These are phyloP conservation scores for Xiphophorus maculatus DNA, from an alignment of 2,113 vertebrate genomes.

Conservation along the genomic window DNA sequence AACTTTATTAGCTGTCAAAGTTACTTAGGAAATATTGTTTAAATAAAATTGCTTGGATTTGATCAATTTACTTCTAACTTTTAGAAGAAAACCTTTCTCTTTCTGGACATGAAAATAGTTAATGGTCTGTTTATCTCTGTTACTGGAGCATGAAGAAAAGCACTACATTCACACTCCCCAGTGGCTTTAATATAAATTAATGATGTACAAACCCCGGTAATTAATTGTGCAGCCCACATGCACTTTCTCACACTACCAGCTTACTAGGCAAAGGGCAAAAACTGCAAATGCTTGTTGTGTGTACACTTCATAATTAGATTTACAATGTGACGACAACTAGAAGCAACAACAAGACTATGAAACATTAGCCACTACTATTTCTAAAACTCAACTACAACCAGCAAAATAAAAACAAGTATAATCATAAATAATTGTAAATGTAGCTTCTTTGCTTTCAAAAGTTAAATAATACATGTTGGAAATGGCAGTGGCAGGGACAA, in stretches of 20 bases:
- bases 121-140: slow-evolving; percentile 74
- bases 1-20: background rate
- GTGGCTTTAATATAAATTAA: slow-evolving; percentile 77
- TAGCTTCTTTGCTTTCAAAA: background rate
- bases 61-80: slow-evolving; percentile 28
- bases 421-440: background rate
- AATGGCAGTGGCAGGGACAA: too few species aligned
- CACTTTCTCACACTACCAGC: slow-evolving; percentile 47
- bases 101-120: slow-evolving; percentile 28
- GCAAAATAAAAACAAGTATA: background rate
- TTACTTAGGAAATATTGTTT: slow-evolving; percentile 10
- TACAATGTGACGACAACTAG: slow-evolving; percentile 32
- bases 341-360: background rate
- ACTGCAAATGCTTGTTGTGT: slow-evolving; percentile 30
- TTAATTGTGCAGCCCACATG: slow-evolving; percentile 72
- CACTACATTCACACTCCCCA: slow-evolving; percentile 59
- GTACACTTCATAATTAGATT: slow-evolving; percentile 42
- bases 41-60: slow-evolving; percentile 21
- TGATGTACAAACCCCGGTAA: slow-evolving; percentile 77
- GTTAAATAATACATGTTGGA: too few species aligned
- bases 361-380: background rate
- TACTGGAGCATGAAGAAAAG: slow-evolving; percentile 50
- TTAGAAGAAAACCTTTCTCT: slow-evolving; percentile 21
- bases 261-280: slow-evolving; percentile 63
- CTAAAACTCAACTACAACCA: background rate